Evolutionary conservation across 2,888 invertebrate species (phyloP), one percentile per base, ranked within the genome.

Genomic region (Metacarcinus magister): DNA sequence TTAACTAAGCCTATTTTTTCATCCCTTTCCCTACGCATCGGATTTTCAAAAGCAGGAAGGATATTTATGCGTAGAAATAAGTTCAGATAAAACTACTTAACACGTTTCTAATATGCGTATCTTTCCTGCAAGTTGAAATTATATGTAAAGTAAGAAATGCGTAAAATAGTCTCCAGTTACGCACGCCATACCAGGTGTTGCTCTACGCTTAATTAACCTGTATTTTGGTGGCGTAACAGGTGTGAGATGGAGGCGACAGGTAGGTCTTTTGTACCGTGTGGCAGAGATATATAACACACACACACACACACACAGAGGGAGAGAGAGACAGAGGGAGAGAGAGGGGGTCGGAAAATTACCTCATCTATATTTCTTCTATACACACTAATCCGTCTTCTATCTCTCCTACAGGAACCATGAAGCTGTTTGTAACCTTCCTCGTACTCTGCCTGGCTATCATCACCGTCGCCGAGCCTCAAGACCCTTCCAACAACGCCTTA

Each of bases 381-480:
- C 82, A 87, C 89, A 44, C n/a, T 82, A 19, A 46, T 94, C 28
- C 46, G 28, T 32, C 94, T 94, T 94, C 82, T 16, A 28, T 28
- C 44, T 28, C 87, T 48, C 46, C 54, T 48, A 89, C 46, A 54
- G 46, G 16, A 54, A 87, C 28, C 32, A 48, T 91, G 32, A 43
- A n/a, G 48, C 48, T 44, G 48, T 32, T 43, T 10, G 19, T 32
- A 32, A 5, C 48, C 28, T 7, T 92, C 92, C 82, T 91, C 19
- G 82, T 94, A n/a, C 82, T 96, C 43, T 96, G 82, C 54, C 92
- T 96, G 54, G 94, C 94, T 10, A 48, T 94, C 96, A 5, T 82
- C 43, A 82, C 94, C 54, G 44, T 46, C 44, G 95, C 95, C 67
- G 67, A 44, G 39, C 16, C 19, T 8, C n/a, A 54, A 39, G 39